Base-by-base conservation (phyloP, 2,888 invertebrate genomes). In the Pomacea canaliculata region DNA sequence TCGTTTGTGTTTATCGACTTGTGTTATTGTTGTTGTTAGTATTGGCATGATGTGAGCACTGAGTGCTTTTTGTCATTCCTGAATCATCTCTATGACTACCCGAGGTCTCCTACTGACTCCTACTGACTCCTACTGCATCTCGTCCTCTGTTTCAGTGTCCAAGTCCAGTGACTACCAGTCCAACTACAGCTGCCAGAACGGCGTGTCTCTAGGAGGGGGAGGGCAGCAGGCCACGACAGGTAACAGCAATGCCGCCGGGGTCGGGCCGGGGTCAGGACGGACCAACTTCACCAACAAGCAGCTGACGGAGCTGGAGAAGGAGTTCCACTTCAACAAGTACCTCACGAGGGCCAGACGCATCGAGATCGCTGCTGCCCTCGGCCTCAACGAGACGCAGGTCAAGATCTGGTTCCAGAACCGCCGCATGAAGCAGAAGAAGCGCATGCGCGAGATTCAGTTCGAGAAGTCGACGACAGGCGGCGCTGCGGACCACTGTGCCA, bases 231-330 rank as follows among this genome's bases (percentile, higher is more conserved):
- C 16, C 2, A 27, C 63, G 7, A 63, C 63, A 10, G 65, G 37
- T 7, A 37, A 8, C 49, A 70, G 51, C 23, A 48, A 19, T 7
- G 72, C 62, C 0, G 12, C 71, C 0, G 77, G 79, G n/a, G 75
- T 79, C 59, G 83, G 83, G 10, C 82, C 87, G 10, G 89, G 89
- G 73, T 86, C 89, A 80, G 98, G 98, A 60, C 93, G 99, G 75
- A 99, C 99, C 63, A 99, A 99, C 92, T 99, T 99, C 93, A 98
- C 98, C 84, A 99, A 99, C 92, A 99, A 99, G 92, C 99, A 99
- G 91, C 94, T 99, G 82, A 99, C 99, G 4, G 99, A 99, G 92
- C 93, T 99, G 83, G 99, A 99, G 91, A 99, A 99, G 91, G 99
- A 99, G 92, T 99, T 99, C 92, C 99, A 99, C 91, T 99, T 98